Evolutionary conservation across 2,797 vertebrate genomes (phyloP).

Genomic region (Vultur gryphus): DNA sequence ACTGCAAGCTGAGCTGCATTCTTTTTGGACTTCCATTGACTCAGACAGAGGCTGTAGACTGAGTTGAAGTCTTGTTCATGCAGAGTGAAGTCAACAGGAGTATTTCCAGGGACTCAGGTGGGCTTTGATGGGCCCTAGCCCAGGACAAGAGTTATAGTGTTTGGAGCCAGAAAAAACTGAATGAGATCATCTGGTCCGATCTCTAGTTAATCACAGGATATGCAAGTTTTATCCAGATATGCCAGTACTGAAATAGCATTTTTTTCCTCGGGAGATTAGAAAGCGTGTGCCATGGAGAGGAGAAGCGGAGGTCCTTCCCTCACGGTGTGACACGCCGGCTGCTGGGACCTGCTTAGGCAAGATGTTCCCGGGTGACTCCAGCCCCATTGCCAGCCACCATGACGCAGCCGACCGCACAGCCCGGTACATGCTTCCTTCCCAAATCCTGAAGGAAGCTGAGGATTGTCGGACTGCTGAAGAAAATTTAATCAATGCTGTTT

Average conservation of each 20-base stretch:
- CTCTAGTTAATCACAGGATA: background rate
- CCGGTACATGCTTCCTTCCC: fast-evolving
- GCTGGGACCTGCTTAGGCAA: background rate
- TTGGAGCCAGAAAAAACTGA: background rate
- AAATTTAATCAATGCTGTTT: background rate
- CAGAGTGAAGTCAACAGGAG: background rate
- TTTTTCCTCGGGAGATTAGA: background rate
- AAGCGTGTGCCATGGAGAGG: fast-evolving
- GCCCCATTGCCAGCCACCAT: background rate
- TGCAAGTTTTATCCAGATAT: background rate
- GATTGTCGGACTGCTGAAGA: background rate
- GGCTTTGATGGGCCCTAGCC: background rate
- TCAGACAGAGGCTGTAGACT: background rate
- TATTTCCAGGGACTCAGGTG: background rate
- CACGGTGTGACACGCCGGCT: fast-evolving
- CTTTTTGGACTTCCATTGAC: background rate
- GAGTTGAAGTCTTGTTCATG: background rate
- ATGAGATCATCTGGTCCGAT: background rate
- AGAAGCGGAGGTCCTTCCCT: background rate
- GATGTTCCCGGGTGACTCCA: background rate
- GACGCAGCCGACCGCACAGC: fast-evolving
- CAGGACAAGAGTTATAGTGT: background rate
- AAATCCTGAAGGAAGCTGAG: background rate
- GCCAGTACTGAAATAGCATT: background rate
- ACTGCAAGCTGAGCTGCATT: background rate